Conservation (phyloP, 1,140 invertebrate genomes). For the Drosophila burlai region DNA sequence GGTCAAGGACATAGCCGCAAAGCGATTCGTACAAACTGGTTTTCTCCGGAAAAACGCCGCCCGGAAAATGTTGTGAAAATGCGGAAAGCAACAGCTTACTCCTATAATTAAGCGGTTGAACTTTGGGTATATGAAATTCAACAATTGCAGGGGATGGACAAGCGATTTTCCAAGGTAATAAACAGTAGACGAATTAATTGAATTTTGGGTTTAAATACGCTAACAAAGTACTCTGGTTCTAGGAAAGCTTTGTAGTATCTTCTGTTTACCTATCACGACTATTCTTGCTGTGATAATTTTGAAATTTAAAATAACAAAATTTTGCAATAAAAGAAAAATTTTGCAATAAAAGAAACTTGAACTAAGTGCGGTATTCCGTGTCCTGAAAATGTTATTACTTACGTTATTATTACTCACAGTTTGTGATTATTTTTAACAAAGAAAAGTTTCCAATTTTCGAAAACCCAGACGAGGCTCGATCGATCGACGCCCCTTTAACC, state of each 20-base stretch:
- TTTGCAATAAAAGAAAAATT: too few relatives aligned
- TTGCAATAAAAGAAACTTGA: not conserved
- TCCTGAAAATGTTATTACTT: not conserved
- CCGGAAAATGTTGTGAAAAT: slow-evolving; percentile 54
- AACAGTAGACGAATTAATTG: not conserved
- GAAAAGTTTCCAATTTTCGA: slow-evolving; percentile 39
- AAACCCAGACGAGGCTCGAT: slow-evolving; percentile 5
- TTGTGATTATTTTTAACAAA: slow-evolving; percentile 19
- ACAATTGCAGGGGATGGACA: not conserved
- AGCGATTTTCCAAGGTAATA: not conserved
- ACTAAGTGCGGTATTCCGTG: not conserved
- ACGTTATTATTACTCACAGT: slow-evolving; percentile 2
- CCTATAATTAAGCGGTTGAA: slow-evolving; percentile 64
- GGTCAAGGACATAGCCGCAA: slow-evolving; percentile 52
- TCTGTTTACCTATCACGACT: not conserved
- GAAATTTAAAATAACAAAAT: not conserved
- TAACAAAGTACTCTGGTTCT: not conserved
- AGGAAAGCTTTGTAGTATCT: too few relatives aligned
- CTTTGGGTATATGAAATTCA: slow-evolving; percentile 10
- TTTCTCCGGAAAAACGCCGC: slow-evolving; percentile 35
- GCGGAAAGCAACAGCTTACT: slow-evolving; percentile 53
- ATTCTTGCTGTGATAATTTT: not conserved
- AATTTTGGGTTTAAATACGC: not conserved
- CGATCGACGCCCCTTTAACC: slow-evolving; percentile 51
- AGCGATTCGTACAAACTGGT: slow-evolving; percentile 55